A percentile compares a stretch with the other conserved stretches of the same genome.
Conservation (phyloP, 1,140 invertebrate species). For the Drosophila lowei region DNA sequence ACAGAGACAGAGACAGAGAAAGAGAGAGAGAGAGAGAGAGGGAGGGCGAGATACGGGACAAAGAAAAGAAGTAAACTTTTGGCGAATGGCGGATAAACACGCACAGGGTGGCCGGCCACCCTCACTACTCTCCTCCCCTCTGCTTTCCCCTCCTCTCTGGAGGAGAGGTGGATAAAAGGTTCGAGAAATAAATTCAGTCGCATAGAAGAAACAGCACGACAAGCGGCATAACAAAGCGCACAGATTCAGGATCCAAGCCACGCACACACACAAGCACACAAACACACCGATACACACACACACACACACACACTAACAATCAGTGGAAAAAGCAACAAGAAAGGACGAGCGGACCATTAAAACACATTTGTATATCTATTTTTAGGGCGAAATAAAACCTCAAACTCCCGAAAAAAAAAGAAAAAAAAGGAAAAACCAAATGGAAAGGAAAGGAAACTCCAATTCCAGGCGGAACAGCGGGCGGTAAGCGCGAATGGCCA, state of each 20-base stretch:
- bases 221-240: conserved; percentile 78
- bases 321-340: conserved; percentile 45
- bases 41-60: neutral
- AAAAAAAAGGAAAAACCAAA: conserved; percentile 35
- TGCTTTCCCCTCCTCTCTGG: no score
- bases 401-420: conserved; percentile 37
- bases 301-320: conserved; percentile 24
- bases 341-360: conserved; percentile 60
- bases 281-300: conserved; percentile 16
- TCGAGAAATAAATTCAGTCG: conserved; percentile 74
- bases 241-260: conserved; percentile 49
- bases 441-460: neutral
- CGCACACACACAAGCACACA: conserved; percentile 14
- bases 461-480: conserved; percentile 9
- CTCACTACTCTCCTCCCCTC: no score
- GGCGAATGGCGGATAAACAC: conserved; percentile 72
- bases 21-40: conserved; percentile 22
- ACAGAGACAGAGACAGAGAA: conserved; percentile 10
- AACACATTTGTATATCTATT: conserved; percentile 82
- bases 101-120: conserved; percentile 45
- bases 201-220: conserved; percentile 59
- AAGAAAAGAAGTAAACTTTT: conserved; percentile 64
- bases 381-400: conserved; percentile 64
- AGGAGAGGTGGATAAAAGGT: conserved; percentile 13
- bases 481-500: conserved; percentile 41